Percentiles rank a stretch among this genome's conserved stretches.
phyloP scores from a whole-genome alignment of 2,113 vertebrate species.

The Oncorhynchus masou region DNA sequence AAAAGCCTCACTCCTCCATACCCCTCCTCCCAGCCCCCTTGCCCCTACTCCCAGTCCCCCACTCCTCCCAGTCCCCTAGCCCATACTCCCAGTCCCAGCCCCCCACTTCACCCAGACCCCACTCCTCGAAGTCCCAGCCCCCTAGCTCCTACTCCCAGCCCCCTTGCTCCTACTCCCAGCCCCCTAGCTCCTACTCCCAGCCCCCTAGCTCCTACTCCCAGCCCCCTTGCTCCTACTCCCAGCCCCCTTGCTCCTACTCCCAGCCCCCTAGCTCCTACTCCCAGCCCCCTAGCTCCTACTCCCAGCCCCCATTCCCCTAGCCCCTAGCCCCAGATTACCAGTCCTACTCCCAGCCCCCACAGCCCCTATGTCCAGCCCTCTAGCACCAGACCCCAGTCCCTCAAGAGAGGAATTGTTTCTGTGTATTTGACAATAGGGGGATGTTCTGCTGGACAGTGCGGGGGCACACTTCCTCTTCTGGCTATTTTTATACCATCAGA shows the following conservation, averaged over 20 bases:
- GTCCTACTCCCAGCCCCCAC: background rate
- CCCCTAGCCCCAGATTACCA: background rate
- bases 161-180: too few species aligned
- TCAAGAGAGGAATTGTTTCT: conserved; percentile 3
- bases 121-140: too few species aligned
- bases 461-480: conserved; percentile 13
- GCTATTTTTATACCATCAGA: background rate
- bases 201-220: too few species aligned
- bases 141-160: too few species aligned
- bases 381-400: background rate
- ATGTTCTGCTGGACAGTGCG: conserved; percentile 44
- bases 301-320: background rate
- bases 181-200: too few species aligned
- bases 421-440: conserved; percentile 59
- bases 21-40: too few species aligned
- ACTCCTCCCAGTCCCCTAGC: too few species aligned
- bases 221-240: too few species aligned
- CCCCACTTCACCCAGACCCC: too few species aligned
- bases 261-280: background rate
- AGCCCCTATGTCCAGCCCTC: conserved; percentile 6
- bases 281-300: too few species aligned
- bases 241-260: background rate
- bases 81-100: too few species aligned
- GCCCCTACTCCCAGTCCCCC: too few species aligned
- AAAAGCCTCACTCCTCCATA: background rate